phyloP scores from a whole-genome alignment of 2,888 invertebrate genomes.

The Pomacea canaliculata region DNA sequence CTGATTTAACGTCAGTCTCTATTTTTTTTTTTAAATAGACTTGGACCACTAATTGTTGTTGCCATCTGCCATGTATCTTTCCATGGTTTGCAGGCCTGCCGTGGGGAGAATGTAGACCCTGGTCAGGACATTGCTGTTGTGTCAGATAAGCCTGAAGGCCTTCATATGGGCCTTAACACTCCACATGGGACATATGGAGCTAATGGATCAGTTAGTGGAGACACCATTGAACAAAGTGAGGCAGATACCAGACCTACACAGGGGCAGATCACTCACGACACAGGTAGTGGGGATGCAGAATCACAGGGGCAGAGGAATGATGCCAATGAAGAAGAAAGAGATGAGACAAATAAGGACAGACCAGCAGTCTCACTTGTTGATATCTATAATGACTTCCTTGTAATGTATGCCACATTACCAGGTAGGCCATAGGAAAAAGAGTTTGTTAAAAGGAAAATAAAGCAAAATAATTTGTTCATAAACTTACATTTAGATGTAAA shows the following conservation, averaged over 20 bases:
- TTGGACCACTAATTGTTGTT: too few relatives aligned
- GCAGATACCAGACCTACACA: neutral
- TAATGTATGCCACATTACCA: constrained; percentile 52
- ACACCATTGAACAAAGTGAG: neutral
- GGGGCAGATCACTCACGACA: neutral
- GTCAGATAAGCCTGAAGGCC: neutral
- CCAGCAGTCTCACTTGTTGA: constrained; percentile 36
- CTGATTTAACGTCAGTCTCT: too few relatives aligned
- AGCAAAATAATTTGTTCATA: too few relatives aligned
- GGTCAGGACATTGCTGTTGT: constrained; percentile 19
- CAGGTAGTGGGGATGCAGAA: neutral
- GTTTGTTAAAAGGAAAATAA: too few relatives aligned
- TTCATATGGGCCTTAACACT: neutral
- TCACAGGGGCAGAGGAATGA: constrained; percentile 1
- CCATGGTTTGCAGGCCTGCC: constrained; percentile 17
- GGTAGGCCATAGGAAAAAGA: constrained; percentile 20
- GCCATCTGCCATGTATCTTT: too few relatives aligned
- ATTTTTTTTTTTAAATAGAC: too few relatives aligned
- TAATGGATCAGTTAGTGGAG: neutral
- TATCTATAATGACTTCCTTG: constrained; percentile 46
- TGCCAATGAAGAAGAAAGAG: neutral
- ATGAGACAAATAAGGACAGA: neutral
- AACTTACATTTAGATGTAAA: too few relatives aligned
- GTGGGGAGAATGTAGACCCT: constrained; percentile 14
- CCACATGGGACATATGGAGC: neutral